Evolutionary conservation across 1,140 invertebrate species (phyloP).

Genomic region (Philopotamus ludificatus): DNA sequence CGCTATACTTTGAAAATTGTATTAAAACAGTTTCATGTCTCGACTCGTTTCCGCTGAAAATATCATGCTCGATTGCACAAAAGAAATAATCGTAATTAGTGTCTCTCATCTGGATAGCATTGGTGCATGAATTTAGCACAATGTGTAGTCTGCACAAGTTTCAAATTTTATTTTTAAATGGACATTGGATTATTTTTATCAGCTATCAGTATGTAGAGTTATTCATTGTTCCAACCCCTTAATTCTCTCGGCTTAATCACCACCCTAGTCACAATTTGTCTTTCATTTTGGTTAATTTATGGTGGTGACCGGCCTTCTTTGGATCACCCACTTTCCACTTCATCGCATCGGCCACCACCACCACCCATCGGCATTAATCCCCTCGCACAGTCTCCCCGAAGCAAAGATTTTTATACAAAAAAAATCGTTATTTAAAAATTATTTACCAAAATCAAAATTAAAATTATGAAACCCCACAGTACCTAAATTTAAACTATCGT

Average conservation of each 20-base stretch:
- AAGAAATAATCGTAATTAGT: slow-evolving; percentile 23
- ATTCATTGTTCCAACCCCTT: slow-evolving; percentile 16
- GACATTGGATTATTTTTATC: background rate
- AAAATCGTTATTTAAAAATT: too few species aligned
- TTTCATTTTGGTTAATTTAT: slow-evolving; percentile 26
- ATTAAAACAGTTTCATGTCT: background rate
- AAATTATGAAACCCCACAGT: too few species aligned
- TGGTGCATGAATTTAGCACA: too few species aligned
- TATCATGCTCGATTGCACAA: slow-evolving; percentile 20
- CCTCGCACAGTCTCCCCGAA: background rate
- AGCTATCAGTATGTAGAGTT: slow-evolving; percentile 1
- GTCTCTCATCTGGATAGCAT: slow-evolving; percentile 9
- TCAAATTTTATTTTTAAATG: too few species aligned
- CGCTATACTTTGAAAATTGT: background rate
- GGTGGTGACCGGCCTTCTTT: slow-evolving; percentile 12
- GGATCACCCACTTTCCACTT: slow-evolving; percentile 14
- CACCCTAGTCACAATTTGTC: slow-evolving; percentile 17
- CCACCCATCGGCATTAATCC: slow-evolving; percentile 1
- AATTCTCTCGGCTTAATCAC: slow-evolving; percentile 17
- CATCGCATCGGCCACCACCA: background rate
- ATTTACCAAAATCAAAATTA: too few species aligned
- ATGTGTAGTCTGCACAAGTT: too few species aligned
- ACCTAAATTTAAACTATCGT: too few species aligned
- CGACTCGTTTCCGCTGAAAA: slow-evolving; percentile 3
- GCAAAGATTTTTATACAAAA: background rate